Conservation (phyloP, 2,113 vertebrate genomes). For the Hypanus sabinus region DNA sequence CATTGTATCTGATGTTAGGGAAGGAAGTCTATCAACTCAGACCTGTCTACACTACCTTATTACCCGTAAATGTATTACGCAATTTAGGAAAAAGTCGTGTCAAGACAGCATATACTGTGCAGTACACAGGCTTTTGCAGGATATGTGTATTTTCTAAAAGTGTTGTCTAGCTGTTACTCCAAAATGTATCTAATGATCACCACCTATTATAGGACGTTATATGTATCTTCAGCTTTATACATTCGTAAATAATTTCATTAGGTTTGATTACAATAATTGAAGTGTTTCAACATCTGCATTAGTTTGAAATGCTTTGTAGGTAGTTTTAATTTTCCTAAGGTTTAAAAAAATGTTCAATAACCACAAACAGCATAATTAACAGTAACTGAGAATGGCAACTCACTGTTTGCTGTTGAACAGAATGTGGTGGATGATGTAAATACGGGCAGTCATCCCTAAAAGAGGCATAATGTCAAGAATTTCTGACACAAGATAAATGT, state of each 20-base stretch:
- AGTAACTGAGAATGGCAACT: not conserved
- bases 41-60: constrained; percentile 12
- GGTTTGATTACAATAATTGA: not conserved
- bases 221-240: too few relatives aligned
- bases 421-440: not conserved
- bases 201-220: too few relatives aligned
- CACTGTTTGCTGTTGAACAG: not conserved
- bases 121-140: not conserved
- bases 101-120: not conserved
- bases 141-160: not conserved
- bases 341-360: not conserved
- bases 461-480: not conserved
- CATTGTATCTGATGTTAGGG: constrained; percentile 21
- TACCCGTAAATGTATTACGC: not conserved
- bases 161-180: not conserved
- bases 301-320: not conserved
- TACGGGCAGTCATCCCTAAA: not conserved
- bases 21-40: constrained; percentile 12
- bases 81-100: not conserved
- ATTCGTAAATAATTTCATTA: not conserved
- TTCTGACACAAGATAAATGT: not conserved
- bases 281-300: not conserved
- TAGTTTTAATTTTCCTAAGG: not conserved
- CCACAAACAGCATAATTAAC: too few relatives aligned
- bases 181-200: not conserved